Percentiles rank a stretch among this genome's conserved stretches.
phyloP scores from a whole-genome alignment of 2,113 vertebrate genomes.

The Oophaga pumilio region DNA sequence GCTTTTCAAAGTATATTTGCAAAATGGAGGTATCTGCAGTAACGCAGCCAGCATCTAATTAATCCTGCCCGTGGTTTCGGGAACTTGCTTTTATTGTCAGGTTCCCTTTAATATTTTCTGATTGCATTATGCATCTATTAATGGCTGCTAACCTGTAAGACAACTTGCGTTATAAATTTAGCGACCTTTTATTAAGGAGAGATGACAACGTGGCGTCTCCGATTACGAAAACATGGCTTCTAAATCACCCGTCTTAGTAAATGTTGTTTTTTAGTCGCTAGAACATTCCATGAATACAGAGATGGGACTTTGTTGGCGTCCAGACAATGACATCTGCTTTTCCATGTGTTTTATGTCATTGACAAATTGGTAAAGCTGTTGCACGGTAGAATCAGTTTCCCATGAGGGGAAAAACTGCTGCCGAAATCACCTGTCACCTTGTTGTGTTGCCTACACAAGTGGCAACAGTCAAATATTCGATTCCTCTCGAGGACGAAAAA shows the following conservation, averaged over 20 bases:
- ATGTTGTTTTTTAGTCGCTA: slow-evolving; percentile 46
- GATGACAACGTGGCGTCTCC: not conserved
- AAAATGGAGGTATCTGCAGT: too few species aligned
- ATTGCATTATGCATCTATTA: not conserved
- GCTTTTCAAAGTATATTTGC: too few species aligned
- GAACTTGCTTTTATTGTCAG: too few species aligned
- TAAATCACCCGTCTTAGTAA: slow-evolving; percentile 45
- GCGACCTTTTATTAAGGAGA: not conserved
- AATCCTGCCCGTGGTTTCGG: too few species aligned
- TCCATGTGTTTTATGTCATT: slow-evolving; percentile 66
- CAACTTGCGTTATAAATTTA: not conserved
- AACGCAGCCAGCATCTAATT: too few species aligned
- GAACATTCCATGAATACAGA: slow-evolving; percentile 45
- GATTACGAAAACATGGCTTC: slow-evolving; percentile 32
- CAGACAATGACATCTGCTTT: slow-evolving; percentile 62
- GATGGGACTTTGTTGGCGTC: slow-evolving; percentile 50
- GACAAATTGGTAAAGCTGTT: slow-evolving; percentile 63
- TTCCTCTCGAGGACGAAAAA: slow-evolving; percentile 5
- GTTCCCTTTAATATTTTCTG: too few species aligned
- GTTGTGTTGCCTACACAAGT: slow-evolving; percentile 50
- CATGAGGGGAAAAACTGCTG: slow-evolving; percentile 59
- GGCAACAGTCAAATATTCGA: slow-evolving; percentile 40
- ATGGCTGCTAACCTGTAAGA: not conserved
- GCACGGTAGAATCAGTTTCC: slow-evolving; percentile 50
- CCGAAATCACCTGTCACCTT: slow-evolving; percentile 59